These are phyloP conservation scores for Psittacara wagleri DNA, from an alignment of 2,113 vertebrate species.

Conservation along the genomic window DNA sequence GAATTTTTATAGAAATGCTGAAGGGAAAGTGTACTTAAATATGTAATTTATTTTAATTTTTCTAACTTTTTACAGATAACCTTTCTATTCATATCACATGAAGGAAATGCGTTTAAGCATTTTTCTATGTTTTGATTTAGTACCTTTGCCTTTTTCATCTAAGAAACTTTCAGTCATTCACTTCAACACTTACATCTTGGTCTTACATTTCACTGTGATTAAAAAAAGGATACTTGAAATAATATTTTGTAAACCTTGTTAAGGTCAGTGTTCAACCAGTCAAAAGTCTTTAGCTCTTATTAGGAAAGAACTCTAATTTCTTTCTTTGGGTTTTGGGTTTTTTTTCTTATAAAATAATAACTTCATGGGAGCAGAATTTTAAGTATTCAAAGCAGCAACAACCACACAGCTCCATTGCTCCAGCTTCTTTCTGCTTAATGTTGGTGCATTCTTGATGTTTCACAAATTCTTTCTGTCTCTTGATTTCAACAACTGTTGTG, in stretches of 20 bases:
- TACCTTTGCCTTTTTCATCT: conserved; percentile 81
- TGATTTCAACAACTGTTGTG: not conserved
- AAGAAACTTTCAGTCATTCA: conserved; percentile 71
- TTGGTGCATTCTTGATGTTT: conserved; percentile 32
- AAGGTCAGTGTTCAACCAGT: conserved; percentile 64
- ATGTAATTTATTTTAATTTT: conserved; percentile 95
- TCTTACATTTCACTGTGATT: conserved; percentile 86
- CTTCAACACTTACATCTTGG: conserved; percentile 63
- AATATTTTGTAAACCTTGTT: conserved; percentile 76
- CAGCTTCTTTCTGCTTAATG: conserved; percentile 37
- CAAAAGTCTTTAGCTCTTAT: conserved; percentile 52
- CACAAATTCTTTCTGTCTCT: not conserved
- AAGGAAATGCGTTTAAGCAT: conserved; percentile 88
- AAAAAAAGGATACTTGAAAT: conserved; percentile 81
- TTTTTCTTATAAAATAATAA: not conserved
- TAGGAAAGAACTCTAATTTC: conserved; percentile 51
- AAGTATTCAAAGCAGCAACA: conserved; percentile 21
- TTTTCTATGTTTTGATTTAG: conserved; percentile 82
- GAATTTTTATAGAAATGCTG: conserved; percentile 88
- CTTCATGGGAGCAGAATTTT: conserved; percentile 59
- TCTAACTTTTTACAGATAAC: conserved; percentile 92
- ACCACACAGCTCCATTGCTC: conserved; percentile 38
- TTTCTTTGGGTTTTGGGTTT: not conserved
- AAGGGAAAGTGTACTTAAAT: conserved; percentile 94
- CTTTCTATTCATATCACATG: conserved; percentile 89